A percentile compares a stretch with the other conserved stretches of the same genome.
phyloP scores from a whole-genome alignment of 35 echinoderm and acorn worm genomes.

The Acanthaster planci region DNA sequence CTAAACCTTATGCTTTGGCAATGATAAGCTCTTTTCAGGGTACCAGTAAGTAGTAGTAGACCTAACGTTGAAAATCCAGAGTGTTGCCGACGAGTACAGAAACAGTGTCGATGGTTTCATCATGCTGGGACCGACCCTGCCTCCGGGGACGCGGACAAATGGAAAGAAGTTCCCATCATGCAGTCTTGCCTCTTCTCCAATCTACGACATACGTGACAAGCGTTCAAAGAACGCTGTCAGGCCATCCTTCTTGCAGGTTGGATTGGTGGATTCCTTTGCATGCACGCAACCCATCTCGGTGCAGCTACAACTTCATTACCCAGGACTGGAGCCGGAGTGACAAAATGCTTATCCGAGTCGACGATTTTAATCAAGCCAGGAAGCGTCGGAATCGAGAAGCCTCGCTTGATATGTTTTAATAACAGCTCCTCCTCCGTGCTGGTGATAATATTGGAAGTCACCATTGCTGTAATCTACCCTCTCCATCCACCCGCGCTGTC shows the following conservation, averaged over 20 bases:
- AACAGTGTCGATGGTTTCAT: background rate
- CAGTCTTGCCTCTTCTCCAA: background rate
- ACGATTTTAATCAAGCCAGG: conserved; percentile 21
- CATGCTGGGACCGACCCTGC: background rate
- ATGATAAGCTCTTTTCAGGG: background rate
- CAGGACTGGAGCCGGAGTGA: conserved; percentile 8
- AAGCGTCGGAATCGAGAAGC: conserved; percentile 6
- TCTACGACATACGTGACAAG: background rate
- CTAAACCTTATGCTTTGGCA: background rate
- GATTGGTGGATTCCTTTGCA: too few species aligned
- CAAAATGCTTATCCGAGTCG: background rate
- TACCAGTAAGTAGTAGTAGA: background rate
- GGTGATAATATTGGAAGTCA: background rate
- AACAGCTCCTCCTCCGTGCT: background rate
- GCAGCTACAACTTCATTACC: background rate
- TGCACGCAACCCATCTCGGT: background rate
- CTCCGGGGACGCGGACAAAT: background rate
- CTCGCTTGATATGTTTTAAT: conserved; percentile 8
- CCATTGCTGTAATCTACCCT: background rate
- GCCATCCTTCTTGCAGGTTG: too few species aligned
- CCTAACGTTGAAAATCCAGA: background rate
- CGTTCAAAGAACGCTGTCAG: background rate
- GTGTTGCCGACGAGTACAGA: background rate
- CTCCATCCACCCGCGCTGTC: too few species aligned
- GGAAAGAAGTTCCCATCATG: background rate